phyloP scores from a whole-genome alignment of 2,113 vertebrate species.

The Chloropsis cyanopogon region DNA sequence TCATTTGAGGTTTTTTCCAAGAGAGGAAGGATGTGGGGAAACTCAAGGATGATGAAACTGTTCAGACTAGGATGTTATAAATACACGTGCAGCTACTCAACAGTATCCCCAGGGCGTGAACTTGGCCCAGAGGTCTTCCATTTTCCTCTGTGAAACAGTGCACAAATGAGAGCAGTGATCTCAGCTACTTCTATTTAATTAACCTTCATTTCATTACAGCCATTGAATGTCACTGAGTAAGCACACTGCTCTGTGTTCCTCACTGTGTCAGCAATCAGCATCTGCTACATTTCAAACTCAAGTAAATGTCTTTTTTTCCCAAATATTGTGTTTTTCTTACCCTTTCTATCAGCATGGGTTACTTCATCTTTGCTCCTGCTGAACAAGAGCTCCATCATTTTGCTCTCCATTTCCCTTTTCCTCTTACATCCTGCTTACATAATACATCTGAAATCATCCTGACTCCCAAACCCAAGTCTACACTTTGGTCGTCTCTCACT shows the following conservation, averaged over 20 bases:
- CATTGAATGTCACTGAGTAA: background rate
- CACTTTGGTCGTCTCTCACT: slow-evolving; percentile 49
- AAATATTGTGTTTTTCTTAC: background rate
- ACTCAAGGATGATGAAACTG: background rate
- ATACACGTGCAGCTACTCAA: background rate
- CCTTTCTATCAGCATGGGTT: background rate
- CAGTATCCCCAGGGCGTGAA: background rate
- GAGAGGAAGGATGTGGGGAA: background rate
- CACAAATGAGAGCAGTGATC: background rate
- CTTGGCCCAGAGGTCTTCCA: background rate
- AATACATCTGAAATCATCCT: slow-evolving; percentile 41
- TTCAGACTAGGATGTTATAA: background rate
- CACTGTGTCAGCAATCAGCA: background rate
- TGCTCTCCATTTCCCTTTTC: background rate
- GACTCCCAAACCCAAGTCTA: slow-evolving; percentile 43
- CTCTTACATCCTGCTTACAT: slow-evolving; percentile 32
- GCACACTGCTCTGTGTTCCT: background rate
- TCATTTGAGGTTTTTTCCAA: background rate
- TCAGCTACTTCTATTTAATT: slow-evolving; percentile 14
- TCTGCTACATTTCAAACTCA: background rate
- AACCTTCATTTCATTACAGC: background rate
- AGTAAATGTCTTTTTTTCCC: background rate
- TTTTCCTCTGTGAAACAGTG: background rate
- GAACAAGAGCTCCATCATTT: background rate
- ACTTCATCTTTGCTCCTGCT: background rate